A percentile compares a stretch with the other conserved stretches of the same genome.
Evolutionary conservation across 2,797 vertebrate species (phyloP).

Genomic region (Taeniopygia guttata): DNA sequence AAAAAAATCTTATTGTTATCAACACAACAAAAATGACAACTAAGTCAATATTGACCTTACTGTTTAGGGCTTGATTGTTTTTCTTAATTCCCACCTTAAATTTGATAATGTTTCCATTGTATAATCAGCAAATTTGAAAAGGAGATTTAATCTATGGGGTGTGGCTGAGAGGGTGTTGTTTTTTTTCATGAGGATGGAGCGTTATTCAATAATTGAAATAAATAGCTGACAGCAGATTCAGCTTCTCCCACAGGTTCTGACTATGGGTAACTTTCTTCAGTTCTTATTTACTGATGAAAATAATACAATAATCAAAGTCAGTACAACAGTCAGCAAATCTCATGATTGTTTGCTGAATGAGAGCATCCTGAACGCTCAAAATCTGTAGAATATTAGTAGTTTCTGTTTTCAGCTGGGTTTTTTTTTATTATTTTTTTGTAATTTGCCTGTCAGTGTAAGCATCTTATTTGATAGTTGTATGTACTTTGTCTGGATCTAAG

Average conservation of each 20-base stretch:
- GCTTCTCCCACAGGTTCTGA: not conserved
- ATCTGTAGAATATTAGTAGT: not conserved
- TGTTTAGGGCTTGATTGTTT: not conserved
- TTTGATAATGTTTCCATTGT: not conserved
- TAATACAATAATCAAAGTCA: not conserved
- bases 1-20: not conserved
- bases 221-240: not conserved
- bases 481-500: not conserved
- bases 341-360: not conserved
- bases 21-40: not conserved
- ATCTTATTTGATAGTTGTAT: not conserved
- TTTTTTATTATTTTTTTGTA: accelerated
- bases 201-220: not conserved
- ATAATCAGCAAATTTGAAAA: not conserved
- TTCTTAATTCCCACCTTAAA: not conserved
- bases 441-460: not conserved
- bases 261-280: not conserved
- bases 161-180: not conserved
- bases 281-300: not conserved
- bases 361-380: not conserved
- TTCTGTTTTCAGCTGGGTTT: accelerated
- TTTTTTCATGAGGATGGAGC: not conserved
- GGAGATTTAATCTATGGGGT: not conserved
- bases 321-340: not conserved
- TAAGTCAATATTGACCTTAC: not conserved